Percentiles rank a stretch among this genome's conserved stretches.
phyloP scores from a whole-genome alignment of 2,113 vertebrate genomes.

The Rhinopithecus roxellana region DNA sequence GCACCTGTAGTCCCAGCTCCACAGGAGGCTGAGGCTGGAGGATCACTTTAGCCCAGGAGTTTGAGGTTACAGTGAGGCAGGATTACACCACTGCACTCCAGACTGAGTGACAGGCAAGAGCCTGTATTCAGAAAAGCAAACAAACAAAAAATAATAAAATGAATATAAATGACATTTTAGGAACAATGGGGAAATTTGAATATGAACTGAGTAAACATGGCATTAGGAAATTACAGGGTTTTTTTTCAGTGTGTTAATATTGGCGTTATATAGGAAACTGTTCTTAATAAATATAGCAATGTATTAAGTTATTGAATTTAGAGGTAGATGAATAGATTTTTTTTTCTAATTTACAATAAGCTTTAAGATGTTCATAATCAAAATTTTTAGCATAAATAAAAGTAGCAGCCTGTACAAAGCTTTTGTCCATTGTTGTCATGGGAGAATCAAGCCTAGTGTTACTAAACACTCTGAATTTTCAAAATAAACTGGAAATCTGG shows the following conservation, averaged over 20 bases:
- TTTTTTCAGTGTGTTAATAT: background rate
- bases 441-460: background rate
- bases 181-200: background rate
- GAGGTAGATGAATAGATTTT: background rate
- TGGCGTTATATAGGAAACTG: background rate
- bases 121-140: too few species aligned
- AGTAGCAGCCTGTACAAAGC: background rate
- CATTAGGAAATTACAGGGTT: background rate
- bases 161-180: background rate
- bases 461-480: background rate
- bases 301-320: background rate
- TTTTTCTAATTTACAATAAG: background rate
- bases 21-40: too few species aligned
- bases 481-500: background rate
- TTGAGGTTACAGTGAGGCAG: too few species aligned
- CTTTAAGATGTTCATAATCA: background rate
- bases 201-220: background rate
- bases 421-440: background rate
- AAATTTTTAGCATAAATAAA: background rate
- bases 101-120: too few species aligned
- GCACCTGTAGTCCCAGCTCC: too few species aligned
- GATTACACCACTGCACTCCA: too few species aligned
- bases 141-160: background rate
- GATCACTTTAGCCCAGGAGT: too few species aligned
- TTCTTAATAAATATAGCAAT: slow-evolving; percentile 4